Base-by-base conservation (phyloP, 2,113 vertebrate species). In the Amphiprion ocellaris region DNA sequence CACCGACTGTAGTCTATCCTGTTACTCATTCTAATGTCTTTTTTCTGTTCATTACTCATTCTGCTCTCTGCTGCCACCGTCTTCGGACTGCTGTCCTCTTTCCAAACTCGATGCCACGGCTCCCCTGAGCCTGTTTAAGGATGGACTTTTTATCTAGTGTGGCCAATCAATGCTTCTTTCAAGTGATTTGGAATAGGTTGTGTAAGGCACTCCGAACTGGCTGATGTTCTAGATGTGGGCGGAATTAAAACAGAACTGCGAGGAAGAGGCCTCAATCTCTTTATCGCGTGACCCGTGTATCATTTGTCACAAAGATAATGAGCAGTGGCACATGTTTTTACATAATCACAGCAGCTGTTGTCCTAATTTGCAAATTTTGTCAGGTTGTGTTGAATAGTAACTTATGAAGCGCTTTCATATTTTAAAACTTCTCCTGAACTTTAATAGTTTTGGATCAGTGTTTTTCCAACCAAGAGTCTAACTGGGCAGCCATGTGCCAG, bases 161-260 rank as follows among this genome's bases (percentile, higher is more conserved):
- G 77, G 70, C 74, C 77, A 84, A 86, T 89, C 84, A 69, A 79
- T 86, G 63, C 70, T 76, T 56, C 74, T 74, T 81, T 81, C 44
- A 73, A 81, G 66, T 76, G 77, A 81, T 83, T 74, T 71, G 47
- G 39, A 67, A 74, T 23, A 53, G 70, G 71, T 75, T 76, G 81
- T 66, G 58, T 52, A 66, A 81, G 62, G 53, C 19, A 5, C 77
- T 88, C 19, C 62, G 44, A 65, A 69, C 63, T 47, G 41, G 56
- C 52, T 75, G 49, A 41, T 76, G 66, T 69, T 80, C 5, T 24
- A 28, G 44, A 17, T 66, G 77, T 59, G 41, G 65, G 61, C 64
- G 81, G 66, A 75, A 62, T 83, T 67, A 78, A 81, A 47, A 6
- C 62, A 55, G 60, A 66, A 21, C n/a, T 17, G 39, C 4, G 60